Conservation (phyloP, 2,113 vertebrate genomes). For the Herpetotheres cachinnans region DNA sequence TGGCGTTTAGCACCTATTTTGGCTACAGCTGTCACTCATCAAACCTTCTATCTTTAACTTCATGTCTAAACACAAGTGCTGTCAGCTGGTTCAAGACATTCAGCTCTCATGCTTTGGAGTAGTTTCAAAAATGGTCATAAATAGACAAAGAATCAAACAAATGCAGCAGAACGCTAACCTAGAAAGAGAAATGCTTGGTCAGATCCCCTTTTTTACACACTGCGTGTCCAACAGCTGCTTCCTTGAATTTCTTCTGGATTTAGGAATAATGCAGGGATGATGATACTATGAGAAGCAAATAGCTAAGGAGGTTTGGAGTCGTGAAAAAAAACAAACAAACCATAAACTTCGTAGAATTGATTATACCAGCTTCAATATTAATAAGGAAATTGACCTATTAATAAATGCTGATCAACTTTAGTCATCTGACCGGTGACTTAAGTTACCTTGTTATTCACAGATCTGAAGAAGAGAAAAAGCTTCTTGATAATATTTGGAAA, state of each 20-base stretch:
- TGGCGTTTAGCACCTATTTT: not conserved
- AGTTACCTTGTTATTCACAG: not conserved
- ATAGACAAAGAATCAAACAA: not conserved
- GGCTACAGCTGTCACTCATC: not conserved
- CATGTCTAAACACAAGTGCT: not conserved
- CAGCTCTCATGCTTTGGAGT: not conserved
- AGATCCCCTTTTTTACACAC: not conserved
- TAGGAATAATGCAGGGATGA: not conserved
- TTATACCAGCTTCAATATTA: not conserved
- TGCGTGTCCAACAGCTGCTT: not conserved
- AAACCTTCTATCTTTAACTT: not conserved
- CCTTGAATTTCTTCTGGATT: not conserved
- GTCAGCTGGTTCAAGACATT: not conserved
- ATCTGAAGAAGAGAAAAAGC: not conserved
- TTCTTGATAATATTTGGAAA: not conserved
- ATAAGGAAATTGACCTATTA: not conserved
- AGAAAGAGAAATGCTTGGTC: not conserved
- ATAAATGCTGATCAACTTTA: not conserved
- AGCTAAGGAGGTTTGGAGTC: not conserved
- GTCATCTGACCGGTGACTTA: not conserved
- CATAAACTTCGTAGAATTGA: not conserved
- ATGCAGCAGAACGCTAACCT: not conserved
- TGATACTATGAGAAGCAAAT: not conserved
- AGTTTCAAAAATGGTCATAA: not conserved
- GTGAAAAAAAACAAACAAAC: not conserved